Evolutionary conservation across 2,888 invertebrate species (phyloP), one percentile per base, ranked within the genome.

Genomic region (Lepidonotus clava): DNA sequence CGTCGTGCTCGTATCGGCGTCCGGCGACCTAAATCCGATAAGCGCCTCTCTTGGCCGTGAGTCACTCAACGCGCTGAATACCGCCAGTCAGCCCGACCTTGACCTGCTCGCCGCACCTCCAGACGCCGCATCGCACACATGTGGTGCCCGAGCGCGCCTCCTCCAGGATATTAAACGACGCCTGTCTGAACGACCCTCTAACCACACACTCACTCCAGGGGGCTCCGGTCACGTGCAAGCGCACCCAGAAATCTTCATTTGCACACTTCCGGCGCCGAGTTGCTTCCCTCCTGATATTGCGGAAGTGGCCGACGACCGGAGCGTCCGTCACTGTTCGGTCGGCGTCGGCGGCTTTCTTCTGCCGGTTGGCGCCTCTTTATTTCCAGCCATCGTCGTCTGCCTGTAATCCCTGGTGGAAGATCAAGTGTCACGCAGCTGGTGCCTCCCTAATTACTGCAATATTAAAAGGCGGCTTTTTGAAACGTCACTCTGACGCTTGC

Each of bases 401-500:
- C 28, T 61, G 24, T 61, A 61, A 61, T 61, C 61, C 61, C 4
- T 11, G 2, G 14, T 14, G n/a, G 11, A 24, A 61, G 61, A n/a
- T 61, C 61, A 61, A n/a, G 24, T 61, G 61, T 61, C 61, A 61
- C 61, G 61, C 24, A 61, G 61, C 61, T 61, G 61, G 61, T 1
- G 2, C n/a, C n/a, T 24, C 53, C 56, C 14, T n/a, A 56, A 56
- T 56, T 56, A n/a, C 61, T n/a, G 61, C 14, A 61, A 61, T 61
- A 61, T 61, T 61, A 61, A 61, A 8, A 32, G 14, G 28, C 28
- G 4, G n/a, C 28, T 61, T 61, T 61, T 28, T 28, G 5, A 24
- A 32, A 61, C 28, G 28, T 2, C 28, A 32, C 5, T 11, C 28
- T 28, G 24, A 11, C 61, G 28, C 61, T 61, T 61, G 11, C 28